phyloP scores from a whole-genome alignment of 2,888 invertebrate species.

The Empis livida region DNA sequence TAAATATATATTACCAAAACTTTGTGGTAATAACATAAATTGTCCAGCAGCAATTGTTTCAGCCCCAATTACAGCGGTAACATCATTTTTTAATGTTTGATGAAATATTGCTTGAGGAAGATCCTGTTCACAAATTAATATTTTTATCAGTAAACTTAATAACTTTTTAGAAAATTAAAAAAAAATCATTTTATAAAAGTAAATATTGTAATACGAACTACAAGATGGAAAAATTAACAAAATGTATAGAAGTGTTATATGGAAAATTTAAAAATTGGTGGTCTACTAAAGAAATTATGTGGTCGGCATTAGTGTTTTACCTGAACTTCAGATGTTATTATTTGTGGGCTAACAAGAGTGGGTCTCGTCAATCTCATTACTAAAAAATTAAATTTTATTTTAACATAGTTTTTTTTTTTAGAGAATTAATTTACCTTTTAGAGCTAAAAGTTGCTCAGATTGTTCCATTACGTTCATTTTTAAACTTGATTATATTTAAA shows the following conservation, averaged over 20 bases:
- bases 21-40: constrained; percentile 86
- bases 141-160: no score
- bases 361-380: constrained; percentile 94
- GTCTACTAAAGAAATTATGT: no score
- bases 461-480: constrained; percentile 18
- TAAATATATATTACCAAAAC: constrained; percentile 94
- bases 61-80: constrained; percentile 67
- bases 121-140: no score
- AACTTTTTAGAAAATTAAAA: no score
- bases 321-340: constrained; percentile 72
- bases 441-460: constrained; percentile 30
- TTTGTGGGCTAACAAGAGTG: constrained; percentile 66
- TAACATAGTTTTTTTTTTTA: not conserved
- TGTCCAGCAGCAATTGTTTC: constrained; percentile 78
- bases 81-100: constrained; percentile 65
- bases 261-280: no score
- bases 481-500: no score
- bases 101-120: constrained; percentile 70
- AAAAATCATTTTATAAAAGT: no score
- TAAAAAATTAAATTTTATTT: no score
- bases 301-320: no score
- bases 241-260: no score
- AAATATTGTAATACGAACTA: no score
- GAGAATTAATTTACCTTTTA: constrained; percentile 24
- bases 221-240: no score